A percentile compares a stretch with the other conserved stretches of the same genome.
Evolutionary conservation across 2,113 vertebrate genomes (phyloP).

Genomic region (Caretta caretta): DNA sequence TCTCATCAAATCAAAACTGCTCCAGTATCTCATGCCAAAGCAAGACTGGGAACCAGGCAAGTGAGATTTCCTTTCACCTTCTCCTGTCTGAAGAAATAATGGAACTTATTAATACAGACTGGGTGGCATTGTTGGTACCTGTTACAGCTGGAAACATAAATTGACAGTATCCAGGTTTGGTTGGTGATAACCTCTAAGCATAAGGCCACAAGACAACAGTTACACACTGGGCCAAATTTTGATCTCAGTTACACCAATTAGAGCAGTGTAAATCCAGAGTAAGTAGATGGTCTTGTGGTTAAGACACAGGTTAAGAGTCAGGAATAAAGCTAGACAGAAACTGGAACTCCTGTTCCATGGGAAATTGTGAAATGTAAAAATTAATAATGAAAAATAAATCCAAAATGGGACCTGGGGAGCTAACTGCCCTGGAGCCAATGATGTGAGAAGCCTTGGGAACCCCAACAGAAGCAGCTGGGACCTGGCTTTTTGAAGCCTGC

Average conservation of each 20-base stretch:
- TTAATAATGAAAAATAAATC: neutral
- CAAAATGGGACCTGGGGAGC: constrained; percentile 23
- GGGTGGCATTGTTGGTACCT: constrained; percentile 54
- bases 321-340: neutral
- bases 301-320: constrained; percentile 39
- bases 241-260: neutral
- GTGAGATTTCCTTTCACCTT: constrained; percentile 54
- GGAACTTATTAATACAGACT: constrained; percentile 51
- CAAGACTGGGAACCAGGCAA: constrained; percentile 62
- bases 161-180: neutral
- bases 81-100: constrained; percentile 55
- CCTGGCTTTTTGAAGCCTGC: fast-evolving
- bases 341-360: neutral
- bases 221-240: constrained; percentile 1
- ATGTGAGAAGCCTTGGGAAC: constrained; percentile 26
- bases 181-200: constrained; percentile 20
- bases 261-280: neutral
- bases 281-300: constrained; percentile 9
- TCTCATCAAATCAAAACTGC: constrained; percentile 60
- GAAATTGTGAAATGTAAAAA: neutral
- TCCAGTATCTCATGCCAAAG: constrained; percentile 41
- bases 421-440: neutral
- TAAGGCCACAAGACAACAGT: neutral
- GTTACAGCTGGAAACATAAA: constrained; percentile 45
- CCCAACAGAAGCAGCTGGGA: neutral